Evolutionary conservation across 1,140 invertebrate genomes (phyloP).

Genomic region (Asbolus verrucosus): DNA sequence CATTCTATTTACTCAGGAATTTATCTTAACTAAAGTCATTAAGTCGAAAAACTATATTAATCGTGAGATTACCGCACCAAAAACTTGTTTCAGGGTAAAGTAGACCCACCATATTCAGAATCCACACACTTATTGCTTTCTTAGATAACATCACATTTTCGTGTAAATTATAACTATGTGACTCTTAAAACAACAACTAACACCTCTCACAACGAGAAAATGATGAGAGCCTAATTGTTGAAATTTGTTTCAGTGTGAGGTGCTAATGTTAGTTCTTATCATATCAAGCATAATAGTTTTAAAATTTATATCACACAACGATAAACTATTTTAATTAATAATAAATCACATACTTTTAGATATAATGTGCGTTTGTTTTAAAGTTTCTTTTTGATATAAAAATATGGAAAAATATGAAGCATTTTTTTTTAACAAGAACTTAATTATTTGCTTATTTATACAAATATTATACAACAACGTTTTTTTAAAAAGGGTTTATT

Average conservation of each 20-base stretch:
- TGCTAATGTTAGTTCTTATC: no score
- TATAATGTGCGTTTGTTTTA: constrained; percentile 36
- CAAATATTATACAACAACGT: constrained; percentile 28
- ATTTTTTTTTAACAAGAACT: constrained; percentile 15
- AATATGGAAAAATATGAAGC: constrained; percentile 36
- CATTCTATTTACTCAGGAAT: constrained; percentile 45
- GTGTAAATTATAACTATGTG: constrained; percentile 8
- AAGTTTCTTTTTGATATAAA: constrained; percentile 26
- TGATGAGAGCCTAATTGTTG: not conserved
- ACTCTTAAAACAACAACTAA: constrained; percentile 27
- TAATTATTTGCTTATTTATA: constrained; percentile 39
- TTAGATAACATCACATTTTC: constrained; percentile 25
- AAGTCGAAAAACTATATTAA: constrained; percentile 35
- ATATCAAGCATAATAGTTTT: constrained; percentile 30
- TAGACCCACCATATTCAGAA: constrained; percentile 32
- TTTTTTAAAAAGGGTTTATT: no score
- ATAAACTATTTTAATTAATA: constrained; percentile 39
- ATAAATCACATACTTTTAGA: constrained; percentile 27
- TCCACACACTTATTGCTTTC: constrained; percentile 33
- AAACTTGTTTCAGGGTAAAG: constrained; percentile 28
- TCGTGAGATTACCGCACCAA: constrained; percentile 24
- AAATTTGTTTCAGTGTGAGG: constrained; percentile 1
- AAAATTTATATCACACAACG: constrained; percentile 39
- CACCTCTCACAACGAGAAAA: constrained; percentile 2
- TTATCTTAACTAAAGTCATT: constrained; percentile 41